A percentile compares a stretch with the other conserved stretches of the same genome.
These are phyloP conservation scores for Ceratotherium simum DNA, from an alignment of 2,113 vertebrate species.

Conservation along the genomic window DNA sequence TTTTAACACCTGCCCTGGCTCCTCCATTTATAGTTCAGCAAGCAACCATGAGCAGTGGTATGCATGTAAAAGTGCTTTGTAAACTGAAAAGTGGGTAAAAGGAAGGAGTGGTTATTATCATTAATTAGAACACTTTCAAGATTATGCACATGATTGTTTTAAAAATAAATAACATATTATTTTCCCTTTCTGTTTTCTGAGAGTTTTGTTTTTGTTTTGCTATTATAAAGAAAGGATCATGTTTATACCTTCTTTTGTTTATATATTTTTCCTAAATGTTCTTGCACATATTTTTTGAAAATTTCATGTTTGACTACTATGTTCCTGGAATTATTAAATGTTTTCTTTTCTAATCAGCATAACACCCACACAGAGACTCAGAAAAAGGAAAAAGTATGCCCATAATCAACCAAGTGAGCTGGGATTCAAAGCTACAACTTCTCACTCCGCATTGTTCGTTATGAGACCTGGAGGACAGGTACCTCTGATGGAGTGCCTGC, in stretches of 20 bases:
- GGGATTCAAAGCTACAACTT: background rate
- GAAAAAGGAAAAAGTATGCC: background rate
- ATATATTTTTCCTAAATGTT: background rate
- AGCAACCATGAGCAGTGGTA: background rate
- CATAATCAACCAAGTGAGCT: background rate
- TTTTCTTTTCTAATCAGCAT: background rate
- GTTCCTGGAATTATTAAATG: background rate
- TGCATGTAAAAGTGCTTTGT: accelerated
- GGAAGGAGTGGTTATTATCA: background rate
- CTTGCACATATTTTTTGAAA: background rate
- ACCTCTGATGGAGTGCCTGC: background rate
- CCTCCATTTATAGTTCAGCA: background rate
- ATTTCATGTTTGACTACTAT: background rate
- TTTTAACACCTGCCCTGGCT: background rate
- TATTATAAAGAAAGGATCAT: background rate
- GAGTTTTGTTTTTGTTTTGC: background rate
- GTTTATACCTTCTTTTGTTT: background rate
- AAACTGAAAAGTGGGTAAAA: background rate
- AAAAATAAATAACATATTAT: background rate
- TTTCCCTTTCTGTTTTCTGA: background rate
- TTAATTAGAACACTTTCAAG: background rate
- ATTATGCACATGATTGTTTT: background rate
- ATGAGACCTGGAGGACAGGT: background rate
- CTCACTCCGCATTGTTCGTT: background rate
- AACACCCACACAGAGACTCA: background rate